These are phyloP conservation scores for Pterostichus niger DNA, from an alignment of 2,888 invertebrate species.

Conservation along the genomic window DNA sequence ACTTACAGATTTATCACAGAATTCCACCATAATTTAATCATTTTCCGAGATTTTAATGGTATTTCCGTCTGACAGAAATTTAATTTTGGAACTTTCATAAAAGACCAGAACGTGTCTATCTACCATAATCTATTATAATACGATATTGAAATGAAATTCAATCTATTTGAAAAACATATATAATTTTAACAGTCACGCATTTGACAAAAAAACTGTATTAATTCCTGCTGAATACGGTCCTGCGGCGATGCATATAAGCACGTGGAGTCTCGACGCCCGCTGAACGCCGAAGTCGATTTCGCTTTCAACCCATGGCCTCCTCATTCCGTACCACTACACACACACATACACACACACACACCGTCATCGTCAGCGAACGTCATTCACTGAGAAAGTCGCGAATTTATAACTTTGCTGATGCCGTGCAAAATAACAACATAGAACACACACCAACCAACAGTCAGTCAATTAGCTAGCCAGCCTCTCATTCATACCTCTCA, in stretches of 20 bases:
- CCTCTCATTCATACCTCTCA: slow-evolving; percentile 10
- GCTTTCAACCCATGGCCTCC: slow-evolving; percentile 61
- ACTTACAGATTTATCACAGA: too few species aligned
- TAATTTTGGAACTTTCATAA: too few species aligned
- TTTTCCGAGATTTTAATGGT: too few species aligned
- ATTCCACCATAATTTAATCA: too few species aligned
- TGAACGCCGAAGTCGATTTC: slow-evolving; percentile 41
- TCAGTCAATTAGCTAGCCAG: too few species aligned
- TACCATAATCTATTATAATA: too few species aligned
- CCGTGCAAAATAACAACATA: slow-evolving; percentile 5
- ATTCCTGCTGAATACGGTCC: background rate
- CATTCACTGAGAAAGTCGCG: slow-evolving; percentile 36
- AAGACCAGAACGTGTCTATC: too few species aligned
- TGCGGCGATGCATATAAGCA: slow-evolving; percentile 14
- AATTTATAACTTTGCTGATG: background rate
- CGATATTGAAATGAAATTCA: too few species aligned
- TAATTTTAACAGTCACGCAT: too few species aligned
- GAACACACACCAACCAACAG: too few species aligned
- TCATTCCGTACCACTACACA: slow-evolving; percentile 35
- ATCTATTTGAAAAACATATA: too few species aligned
- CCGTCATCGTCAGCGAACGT: background rate
- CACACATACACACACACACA: background rate
- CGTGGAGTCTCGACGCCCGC: slow-evolving; percentile 17
- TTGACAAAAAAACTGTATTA: background rate
- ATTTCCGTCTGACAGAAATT: too few species aligned